Evolutionary conservation across 1,140 invertebrate species (phyloP), one percentile per base, ranked within the genome.

Genomic region (Ceratina japonica): DNA sequence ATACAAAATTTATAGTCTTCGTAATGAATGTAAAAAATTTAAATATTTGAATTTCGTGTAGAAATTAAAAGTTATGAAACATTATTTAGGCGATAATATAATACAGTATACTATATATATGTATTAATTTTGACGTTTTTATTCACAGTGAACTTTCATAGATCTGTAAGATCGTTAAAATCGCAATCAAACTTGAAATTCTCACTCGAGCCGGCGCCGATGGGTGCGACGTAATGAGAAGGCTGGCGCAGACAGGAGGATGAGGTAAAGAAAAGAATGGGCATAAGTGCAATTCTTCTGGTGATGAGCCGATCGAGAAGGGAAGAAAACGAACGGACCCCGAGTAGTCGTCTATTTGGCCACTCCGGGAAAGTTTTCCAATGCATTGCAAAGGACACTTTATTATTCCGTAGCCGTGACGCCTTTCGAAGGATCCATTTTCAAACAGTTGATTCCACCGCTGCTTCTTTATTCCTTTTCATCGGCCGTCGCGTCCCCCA

Each of bases 331-430:
- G 59, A 73, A 72, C 58, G 13, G 15, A n/a, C 44, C 27, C 37
- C 37, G 37, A 27, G 54, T 56, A 58, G 37, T 22, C 54, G 27
- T 49, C 49, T 31, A 63, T 69, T 80, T 82, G 72, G 61, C 63
- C 61, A n/a, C 69, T 82, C 56, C 5, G 24, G 1, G 49, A 15
- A 56, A 68, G 73, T 84, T 66, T 75, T 51, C 37, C 66, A 72
- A 52, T 71, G 76, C 71, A 75, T 76, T 62, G 68, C 63, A 62
- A 63, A 54, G 69, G 52, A 73, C 76, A 80, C 65, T 83, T 86
- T 84, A 83, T 84, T 79, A 87, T 87, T 87, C 86, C 73, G 72
- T 73, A 71, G 75, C 22, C 80, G 31, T 75, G 61, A 70, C 20
- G 77, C 77, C 51, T 52, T 58, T 49, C 15, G 63, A 75, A 66